Evolutionary conservation across 1,140 invertebrate species (phyloP), one percentile per base, ranked within the genome.

Genomic region (Lasaia peninsularis): DNA sequence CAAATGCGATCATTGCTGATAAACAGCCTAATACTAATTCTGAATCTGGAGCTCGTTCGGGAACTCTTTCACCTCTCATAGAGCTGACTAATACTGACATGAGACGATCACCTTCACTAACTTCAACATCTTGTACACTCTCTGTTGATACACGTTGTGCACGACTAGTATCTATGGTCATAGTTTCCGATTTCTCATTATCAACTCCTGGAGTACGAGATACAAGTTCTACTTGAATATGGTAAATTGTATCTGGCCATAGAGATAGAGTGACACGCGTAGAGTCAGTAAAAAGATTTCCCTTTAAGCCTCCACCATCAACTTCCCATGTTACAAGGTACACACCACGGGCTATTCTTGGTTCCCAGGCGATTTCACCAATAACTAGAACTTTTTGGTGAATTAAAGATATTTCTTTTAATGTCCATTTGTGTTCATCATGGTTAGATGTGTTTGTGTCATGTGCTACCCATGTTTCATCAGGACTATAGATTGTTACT

Each of bases 321-420:
- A 95, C 93, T 90, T 96, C 94, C 95, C 95, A 96, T 35, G 94
- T 95, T 52, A 96, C 94, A 66, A 95, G 89, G 80, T 95, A 95
- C 32, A 95, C 92, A 56, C 90, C 92, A 59, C 90, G 91, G 33
- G 75, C 89, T 75, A 91, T 91, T 81, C 92, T 91, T 37, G 92
- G 90, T 60, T 93, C 92, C 94, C 94, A 95, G 33, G 93, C 92
- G 56, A 95, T 93, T 87, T 95, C 94, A 21, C 93, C 94, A 49
- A 95, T 93, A 9, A 95, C 94, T 53, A 95, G 70, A 60, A 93
- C 92, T 78, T 93, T 93, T 78, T 94, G 93, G 75, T 93, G 92
- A 52, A 93, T 93, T 24, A 94, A 85, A 7, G 92, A 93, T 57
- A 93, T 91, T 81, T 93, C 92, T 62, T 92, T 90, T 48, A 94